Conservation (phyloP, 1,140 invertebrate species). For the Bilobella aurantiaca region DNA sequence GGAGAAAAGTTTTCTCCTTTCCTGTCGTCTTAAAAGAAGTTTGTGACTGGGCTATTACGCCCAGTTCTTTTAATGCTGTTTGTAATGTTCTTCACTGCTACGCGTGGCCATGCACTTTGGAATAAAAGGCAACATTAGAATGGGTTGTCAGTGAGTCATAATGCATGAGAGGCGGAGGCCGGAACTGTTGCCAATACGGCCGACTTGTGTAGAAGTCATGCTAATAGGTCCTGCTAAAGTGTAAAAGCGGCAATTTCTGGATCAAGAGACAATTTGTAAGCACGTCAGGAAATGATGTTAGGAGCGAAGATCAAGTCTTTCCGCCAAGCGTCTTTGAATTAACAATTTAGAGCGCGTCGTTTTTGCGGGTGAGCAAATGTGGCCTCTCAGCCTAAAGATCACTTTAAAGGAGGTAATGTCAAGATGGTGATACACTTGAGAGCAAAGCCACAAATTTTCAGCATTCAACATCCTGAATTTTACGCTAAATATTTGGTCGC, state of each 20-base stretch:
- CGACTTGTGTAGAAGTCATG: background rate
- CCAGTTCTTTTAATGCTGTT: background rate
- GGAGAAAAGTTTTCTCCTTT: background rate
- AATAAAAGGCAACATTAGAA: no score
- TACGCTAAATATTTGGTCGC: no score
- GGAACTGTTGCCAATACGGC: constrained; percentile 2
- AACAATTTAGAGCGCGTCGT: background rate
- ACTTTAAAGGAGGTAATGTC: background rate
- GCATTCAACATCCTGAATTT: no score
- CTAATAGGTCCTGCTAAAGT: background rate
- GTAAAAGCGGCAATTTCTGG: background rate
- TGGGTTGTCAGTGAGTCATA: background rate
- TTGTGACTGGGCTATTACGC: background rate
- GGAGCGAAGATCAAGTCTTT: background rate
- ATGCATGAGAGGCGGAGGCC: background rate
- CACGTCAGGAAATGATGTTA: constrained; percentile 6
- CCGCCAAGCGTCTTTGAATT: background rate
- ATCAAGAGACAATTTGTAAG: constrained; percentile 7
- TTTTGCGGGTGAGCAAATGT: background rate
- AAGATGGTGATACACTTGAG: background rate
- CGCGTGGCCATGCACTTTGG: no score
- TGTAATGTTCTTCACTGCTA: constrained; percentile 3
- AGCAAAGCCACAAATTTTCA: no score
- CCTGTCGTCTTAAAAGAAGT: background rate
- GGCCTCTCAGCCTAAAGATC: background rate